Percentiles rank a stretch among this genome's conserved stretches.
Conservation (phyloP, 2,888 invertebrate genomes). For the Drosophila ustulata region DNA sequence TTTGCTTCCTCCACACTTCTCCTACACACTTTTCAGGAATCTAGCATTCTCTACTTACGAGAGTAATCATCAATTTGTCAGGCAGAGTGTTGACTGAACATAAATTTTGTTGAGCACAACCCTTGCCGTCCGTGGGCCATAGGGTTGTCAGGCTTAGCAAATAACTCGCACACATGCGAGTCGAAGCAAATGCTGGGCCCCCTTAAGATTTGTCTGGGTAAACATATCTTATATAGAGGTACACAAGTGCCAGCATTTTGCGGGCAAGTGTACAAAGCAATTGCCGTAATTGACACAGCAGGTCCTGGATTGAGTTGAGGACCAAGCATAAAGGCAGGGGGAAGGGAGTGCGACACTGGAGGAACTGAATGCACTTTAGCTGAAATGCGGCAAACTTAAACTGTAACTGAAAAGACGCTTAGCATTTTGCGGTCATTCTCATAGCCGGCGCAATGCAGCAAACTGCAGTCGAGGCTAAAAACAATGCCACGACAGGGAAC, state of each 20-base stretch:
- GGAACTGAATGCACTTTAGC: slow-evolving; percentile 63
- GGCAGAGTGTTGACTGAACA: slow-evolving; percentile 54
- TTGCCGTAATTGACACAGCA: slow-evolving; percentile 72
- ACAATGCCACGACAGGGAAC: slow-evolving; percentile 52
- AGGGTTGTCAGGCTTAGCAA: slow-evolving; percentile 34
- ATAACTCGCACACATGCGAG: slow-evolving; percentile 27
- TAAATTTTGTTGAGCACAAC: slow-evolving; percentile 40
- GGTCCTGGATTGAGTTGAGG: slow-evolving; percentile 8
- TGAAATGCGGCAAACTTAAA: slow-evolving; percentile 71
- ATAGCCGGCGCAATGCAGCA: slow-evolving; percentile 59
- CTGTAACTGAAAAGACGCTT: slow-evolving; percentile 73
- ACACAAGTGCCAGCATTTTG: slow-evolving; percentile 69
- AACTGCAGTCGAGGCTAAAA: slow-evolving; percentile 51
- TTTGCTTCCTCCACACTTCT: background rate
- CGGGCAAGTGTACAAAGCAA: slow-evolving; percentile 70
- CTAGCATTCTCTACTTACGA: slow-evolving; percentile 25
- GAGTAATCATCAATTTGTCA: slow-evolving; percentile 54
- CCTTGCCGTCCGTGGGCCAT: background rate
- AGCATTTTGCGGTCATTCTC: slow-evolving; percentile 71
- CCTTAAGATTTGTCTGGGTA: slow-evolving; percentile 27
- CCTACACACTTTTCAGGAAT: background rate
- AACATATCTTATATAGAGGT: slow-evolving; percentile 59
- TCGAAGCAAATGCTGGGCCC: slow-evolving; percentile 37
- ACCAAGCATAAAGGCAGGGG: background rate
- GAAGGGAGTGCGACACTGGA: background rate